Base-by-base conservation (phyloP, 2,113 vertebrate genomes). In the Calidris pygmaea region DNA sequence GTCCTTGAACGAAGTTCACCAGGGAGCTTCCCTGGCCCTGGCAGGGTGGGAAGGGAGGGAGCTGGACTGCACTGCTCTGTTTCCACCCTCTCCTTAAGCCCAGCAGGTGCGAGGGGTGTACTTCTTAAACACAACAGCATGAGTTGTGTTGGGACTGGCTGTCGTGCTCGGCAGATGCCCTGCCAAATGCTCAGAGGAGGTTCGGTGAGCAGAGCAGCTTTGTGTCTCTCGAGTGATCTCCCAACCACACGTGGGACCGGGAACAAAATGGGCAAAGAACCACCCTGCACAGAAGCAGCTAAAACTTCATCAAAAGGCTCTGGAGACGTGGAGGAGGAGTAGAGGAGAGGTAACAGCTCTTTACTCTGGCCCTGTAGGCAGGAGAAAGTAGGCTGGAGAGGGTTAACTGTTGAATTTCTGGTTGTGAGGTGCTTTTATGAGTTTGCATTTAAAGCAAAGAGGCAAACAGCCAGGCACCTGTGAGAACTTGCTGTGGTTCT, bases 161-260 rank as follows among this genome's bases (percentile, higher is more conserved):
- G 23, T 14, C 10, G 21, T 7, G 63, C 55, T 66, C 5, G 9
- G 71, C 48, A 50, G 37, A 4, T 59, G 52, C 30, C 15, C 68
- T 35, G 41, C 10, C 67, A 39, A 24, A 4, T 22, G n/a, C 52
- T 37, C 10, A 35, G 45, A 52, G 47, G 41, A 35, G 17, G 5
- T n/a, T 4, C 35, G 58, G 17, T 50, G 67, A 70, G 45, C 62
- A 43, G 26, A 89, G 45, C 12, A 81, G 70, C 37, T 67, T 58
- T 41, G 39, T 10, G 7, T 19, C 59, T 37, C 63, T 10, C 4
- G 24, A 60, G 35, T 19, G 35, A 53, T 29, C 39, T 39, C 80
- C 72, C 52, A 47, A 18, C 20, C 22, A 3, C 0, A 0, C 0
- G 3, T 34, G 62, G 14, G 43, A 58, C 23, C 0, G 1, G 29